These are phyloP conservation scores for Epistrophe grossulariae DNA, from an alignment of 2,888 invertebrate genomes.

Conservation along the genomic window DNA sequence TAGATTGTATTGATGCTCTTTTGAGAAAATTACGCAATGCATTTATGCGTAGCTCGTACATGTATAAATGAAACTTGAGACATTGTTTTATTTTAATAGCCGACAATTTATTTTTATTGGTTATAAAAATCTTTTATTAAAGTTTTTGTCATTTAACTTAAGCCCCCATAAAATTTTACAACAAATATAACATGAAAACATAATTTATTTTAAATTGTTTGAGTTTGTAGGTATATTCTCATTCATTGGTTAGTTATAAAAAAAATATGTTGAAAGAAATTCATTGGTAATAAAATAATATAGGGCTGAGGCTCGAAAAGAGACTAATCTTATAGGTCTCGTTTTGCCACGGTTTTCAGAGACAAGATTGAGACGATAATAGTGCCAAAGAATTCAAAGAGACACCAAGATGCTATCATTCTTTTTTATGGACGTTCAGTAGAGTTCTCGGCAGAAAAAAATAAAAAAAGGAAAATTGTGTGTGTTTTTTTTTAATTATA, in stretches of 20 bases:
- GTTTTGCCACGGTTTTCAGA: no score
- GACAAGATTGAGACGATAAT: not conserved
- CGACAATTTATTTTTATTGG: conserved; percentile 2
- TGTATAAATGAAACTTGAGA: not conserved
- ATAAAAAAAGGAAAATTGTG: no score
- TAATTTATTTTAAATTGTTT: not conserved
- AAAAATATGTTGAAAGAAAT: not conserved
- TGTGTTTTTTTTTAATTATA: no score
- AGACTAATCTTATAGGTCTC: not conserved
- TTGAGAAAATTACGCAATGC: not conserved
- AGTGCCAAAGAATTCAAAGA: not conserved
- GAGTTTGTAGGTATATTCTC: not conserved
- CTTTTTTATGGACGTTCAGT: no score
- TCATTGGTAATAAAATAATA: not conserved
- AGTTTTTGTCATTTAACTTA: not conserved
- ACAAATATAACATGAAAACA: not conserved
- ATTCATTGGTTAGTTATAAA: not conserved
- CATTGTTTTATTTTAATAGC: conserved; percentile 7
- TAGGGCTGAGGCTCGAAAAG: not conserved
- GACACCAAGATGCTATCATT: no score
- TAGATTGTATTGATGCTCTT: not conserved
- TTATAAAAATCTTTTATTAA: not conserved
- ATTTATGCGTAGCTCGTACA: not conserved
- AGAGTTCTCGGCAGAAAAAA: no score
- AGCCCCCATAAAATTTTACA: conserved; percentile 2